Conservation (phyloP, 2,797 vertebrate species). For the Hemitrygon akajei region DNA sequence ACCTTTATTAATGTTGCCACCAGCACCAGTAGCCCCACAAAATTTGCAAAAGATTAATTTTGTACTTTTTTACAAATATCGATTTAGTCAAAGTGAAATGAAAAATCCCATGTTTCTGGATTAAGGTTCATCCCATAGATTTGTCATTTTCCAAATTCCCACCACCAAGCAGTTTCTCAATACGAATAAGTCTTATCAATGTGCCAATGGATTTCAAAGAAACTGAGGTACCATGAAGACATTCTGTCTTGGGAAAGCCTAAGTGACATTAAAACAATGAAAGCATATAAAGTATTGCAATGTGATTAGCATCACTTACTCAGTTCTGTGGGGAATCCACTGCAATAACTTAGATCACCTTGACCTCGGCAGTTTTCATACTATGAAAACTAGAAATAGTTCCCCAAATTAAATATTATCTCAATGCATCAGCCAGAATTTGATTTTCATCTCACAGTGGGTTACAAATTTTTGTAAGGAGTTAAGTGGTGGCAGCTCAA, state of each 20-base stretch:
- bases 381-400: not conserved
- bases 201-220: too few relatives aligned
- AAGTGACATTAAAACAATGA: not conserved
- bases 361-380: not conserved
- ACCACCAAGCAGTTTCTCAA: too few relatives aligned
- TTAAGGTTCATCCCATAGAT: too few relatives aligned
- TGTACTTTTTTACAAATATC: not conserved
- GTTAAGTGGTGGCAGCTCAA: too few relatives aligned
- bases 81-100: not conserved
- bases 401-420: not conserved
- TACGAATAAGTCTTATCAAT: too few relatives aligned
- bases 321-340: not conserved
- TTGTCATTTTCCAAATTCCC: too few relatives aligned
- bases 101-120: not conserved
- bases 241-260: too few relatives aligned
- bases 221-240: too few relatives aligned
- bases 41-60: not conserved
- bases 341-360: not conserved
- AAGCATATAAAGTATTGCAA: not conserved
- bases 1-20: not conserved
- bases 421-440: not conserved
- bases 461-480: not conserved
- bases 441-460: not conserved
- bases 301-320: not conserved
- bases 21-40: not conserved